Conservation (phyloP, 1,140 invertebrate species). For the Ridgeia piscesae region DNA sequence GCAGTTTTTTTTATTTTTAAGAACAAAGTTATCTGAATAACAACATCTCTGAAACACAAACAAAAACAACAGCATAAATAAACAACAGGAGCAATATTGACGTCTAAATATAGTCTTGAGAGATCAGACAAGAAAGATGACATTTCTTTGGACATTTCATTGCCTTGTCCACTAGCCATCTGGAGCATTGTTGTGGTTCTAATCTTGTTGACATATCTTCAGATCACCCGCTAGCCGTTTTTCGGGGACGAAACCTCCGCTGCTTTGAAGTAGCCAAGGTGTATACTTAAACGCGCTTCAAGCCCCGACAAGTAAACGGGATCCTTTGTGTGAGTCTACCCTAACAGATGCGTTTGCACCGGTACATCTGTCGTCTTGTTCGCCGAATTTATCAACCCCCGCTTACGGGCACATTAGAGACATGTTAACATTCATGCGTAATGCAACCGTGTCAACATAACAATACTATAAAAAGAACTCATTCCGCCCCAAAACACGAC, state of each 20-base stretch:
- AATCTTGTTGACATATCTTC: background rate
- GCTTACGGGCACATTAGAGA: background rate
- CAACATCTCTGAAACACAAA: background rate
- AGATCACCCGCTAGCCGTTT: background rate
- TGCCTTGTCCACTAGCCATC: background rate
- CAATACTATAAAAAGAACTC: background rate
- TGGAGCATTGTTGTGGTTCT: background rate
- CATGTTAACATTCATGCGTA: background rate
- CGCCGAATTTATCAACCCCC: background rate
- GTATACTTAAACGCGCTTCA: background rate
- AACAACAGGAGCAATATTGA: background rate
- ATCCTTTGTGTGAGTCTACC: background rate
- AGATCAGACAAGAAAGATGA: background rate
- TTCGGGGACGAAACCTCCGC: background rate
- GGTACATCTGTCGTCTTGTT: background rate
- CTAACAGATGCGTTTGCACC: background rate
- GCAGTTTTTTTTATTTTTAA: background rate
- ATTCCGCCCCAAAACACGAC: background rate
- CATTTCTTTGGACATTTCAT: background rate
- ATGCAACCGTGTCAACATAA: background rate
- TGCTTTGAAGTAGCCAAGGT: background rate
- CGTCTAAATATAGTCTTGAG: background rate
- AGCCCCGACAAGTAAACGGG: background rate
- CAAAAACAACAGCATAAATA: background rate
- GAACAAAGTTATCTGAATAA: background rate